Conservation (phyloP, 92 coral and sea anemone genomes). For the Meandrina meandrites region DNA sequence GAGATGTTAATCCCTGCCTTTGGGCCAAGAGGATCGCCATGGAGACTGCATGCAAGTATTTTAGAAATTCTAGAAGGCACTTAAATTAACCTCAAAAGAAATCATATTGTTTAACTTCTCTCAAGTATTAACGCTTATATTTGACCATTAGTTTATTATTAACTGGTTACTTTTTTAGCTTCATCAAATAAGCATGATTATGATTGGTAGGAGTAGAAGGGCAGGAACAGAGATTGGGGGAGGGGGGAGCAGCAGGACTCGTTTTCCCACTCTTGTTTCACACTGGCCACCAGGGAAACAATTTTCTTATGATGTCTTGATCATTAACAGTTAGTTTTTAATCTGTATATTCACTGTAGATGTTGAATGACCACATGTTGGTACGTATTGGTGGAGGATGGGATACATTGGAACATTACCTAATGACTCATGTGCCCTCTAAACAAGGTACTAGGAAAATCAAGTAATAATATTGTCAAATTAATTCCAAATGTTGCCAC, state of each 20-base stretch:
- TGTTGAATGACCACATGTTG: constrained; percentile 95
- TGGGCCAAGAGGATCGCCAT: not conserved
- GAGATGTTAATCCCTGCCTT: not conserved
- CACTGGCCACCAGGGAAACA: not conserved
- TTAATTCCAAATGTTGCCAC: not conserved
- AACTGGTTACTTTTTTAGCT: not conserved
- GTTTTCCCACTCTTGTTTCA: no score
- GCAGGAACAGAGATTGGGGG: not conserved
- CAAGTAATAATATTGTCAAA: no score
- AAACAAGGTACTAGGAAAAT: constrained; percentile 63
- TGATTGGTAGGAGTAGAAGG: not conserved
- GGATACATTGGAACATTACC: constrained; percentile 97
- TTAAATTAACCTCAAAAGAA: not conserved
- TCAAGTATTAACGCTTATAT: not conserved
- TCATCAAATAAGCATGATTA: not conserved
- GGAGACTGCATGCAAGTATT: not conserved
- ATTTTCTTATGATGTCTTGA: not conserved
- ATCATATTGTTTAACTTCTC: not conserved
- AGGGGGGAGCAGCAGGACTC: not conserved
- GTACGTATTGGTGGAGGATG: constrained; percentile 99
- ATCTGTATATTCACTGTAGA: constrained; percentile 46
- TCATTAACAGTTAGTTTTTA: not conserved
- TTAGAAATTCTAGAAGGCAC: not conserved
- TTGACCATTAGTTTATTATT: not conserved
- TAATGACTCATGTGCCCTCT: constrained; percentile 89